These are phyloP conservation scores for Cepaea hortensis DNA, from an alignment of 2,888 invertebrate genomes.

Conservation along the genomic window DNA sequence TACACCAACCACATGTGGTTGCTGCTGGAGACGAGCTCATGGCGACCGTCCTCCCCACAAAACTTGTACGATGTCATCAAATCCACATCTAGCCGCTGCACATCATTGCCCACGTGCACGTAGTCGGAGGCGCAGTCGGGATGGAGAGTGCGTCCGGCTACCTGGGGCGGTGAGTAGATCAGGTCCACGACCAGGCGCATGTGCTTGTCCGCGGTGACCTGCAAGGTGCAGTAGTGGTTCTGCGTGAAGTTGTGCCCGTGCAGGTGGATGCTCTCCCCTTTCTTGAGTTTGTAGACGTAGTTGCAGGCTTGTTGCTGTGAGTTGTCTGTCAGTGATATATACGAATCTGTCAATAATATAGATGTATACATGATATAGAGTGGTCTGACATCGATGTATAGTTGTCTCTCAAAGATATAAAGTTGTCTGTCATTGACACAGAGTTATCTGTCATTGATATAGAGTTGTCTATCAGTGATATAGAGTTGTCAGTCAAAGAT, in stretches of 20 bases:
- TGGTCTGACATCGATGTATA: too few relatives aligned
- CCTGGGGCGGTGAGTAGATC: background rate
- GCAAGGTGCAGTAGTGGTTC: background rate
- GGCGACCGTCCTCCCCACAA: constrained; percentile 49
- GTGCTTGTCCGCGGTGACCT: background rate
- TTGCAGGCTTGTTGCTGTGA: background rate
- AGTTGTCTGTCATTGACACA: too few relatives aligned
- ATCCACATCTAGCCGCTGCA: constrained; percentile 47
- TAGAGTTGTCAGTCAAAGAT: too few relatives aligned
- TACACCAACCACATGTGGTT: constrained; percentile 59
- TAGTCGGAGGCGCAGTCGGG: constrained; percentile 49
- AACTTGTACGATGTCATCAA: constrained; percentile 62
- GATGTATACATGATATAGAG: too few relatives aligned
- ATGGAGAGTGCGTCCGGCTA: too few relatives aligned
- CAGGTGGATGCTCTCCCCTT: background rate
- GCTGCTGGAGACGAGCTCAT: constrained; percentile 60
- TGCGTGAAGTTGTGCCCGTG: constrained; percentile 11
- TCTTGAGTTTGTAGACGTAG: background rate
- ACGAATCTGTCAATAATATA: too few relatives aligned
- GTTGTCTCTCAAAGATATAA: too few relatives aligned
- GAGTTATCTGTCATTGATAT: too few relatives aligned
- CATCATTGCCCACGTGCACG: constrained; percentile 59
- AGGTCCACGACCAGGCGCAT: background rate
- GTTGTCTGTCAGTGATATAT: too few relatives aligned
- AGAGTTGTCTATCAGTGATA: too few relatives aligned